Evolutionary conservation across 2,888 invertebrate genomes (phyloP).

Genomic region (Tenodera sinensis): DNA sequence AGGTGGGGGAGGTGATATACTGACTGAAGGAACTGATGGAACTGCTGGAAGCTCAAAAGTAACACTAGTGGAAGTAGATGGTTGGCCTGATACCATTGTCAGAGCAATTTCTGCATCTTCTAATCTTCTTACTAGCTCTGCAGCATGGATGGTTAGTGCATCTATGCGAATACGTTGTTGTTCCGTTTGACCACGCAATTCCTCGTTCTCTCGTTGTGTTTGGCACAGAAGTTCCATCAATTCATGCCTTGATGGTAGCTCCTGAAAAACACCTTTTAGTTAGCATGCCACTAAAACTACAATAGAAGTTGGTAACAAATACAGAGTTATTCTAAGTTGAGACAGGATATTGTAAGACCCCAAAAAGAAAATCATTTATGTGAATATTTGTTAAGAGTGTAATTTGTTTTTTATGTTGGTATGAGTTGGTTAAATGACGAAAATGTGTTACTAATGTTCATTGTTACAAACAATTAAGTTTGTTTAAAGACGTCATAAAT

Average conservation of each 20-base stretch:
- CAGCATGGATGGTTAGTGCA: constrained; percentile 26
- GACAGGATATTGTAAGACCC: too few species aligned
- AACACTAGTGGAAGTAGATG: neutral
- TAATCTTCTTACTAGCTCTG: constrained; percentile 17
- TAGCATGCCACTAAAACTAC: neutral
- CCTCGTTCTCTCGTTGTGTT: constrained; percentile 34
- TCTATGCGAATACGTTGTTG: constrained; percentile 28
- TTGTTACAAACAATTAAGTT: too few species aligned
- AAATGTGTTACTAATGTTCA: too few species aligned
- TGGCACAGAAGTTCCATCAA: constrained; percentile 24
- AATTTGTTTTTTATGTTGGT: too few species aligned
- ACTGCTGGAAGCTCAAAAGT: neutral
- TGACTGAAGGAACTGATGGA: neutral
- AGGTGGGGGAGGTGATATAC: neutral
- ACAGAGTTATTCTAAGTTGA: too few species aligned
- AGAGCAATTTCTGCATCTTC: constrained; percentile 18
- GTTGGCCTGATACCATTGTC: neutral
- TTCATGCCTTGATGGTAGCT: neutral
- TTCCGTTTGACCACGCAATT: constrained; percentile 27
- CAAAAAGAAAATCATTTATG: too few species aligned
- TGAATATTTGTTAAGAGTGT: too few species aligned
- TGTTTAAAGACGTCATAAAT: too few species aligned
- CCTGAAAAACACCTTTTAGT: neutral
- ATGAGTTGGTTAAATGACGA: too few species aligned
- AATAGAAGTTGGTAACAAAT: too few species aligned